Conservation (phyloP, 2,113 vertebrate species). For the Tyto alba region DNA sequence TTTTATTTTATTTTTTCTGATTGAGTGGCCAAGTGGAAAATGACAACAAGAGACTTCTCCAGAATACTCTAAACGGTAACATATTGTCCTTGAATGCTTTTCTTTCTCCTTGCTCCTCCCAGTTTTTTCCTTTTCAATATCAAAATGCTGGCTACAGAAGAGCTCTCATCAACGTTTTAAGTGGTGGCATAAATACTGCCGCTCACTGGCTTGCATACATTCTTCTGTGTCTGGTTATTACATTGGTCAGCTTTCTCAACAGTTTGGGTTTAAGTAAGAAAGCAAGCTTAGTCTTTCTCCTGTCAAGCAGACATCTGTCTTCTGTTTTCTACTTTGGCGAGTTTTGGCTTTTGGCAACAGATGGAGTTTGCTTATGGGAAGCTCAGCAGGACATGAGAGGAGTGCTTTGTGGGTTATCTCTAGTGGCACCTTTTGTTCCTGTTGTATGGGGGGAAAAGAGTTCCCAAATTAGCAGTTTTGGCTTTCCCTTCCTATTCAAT, state of each 20-base stretch:
- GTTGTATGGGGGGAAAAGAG: background rate
- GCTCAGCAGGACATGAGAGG: constrained; percentile 11
- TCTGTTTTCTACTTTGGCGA: background rate
- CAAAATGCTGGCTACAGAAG: background rate
- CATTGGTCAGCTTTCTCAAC: background rate
- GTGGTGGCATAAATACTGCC: background rate
- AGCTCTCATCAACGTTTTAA: background rate
- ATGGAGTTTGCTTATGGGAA: constrained; percentile 32
- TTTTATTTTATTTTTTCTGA: background rate
- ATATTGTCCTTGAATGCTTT: background rate
- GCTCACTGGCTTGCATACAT: background rate
- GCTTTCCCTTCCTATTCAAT: background rate
- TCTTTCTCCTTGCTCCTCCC: background rate
- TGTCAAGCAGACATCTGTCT: constrained; percentile 20
- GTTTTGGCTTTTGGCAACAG: constrained; percentile 18
- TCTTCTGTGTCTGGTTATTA: background rate
- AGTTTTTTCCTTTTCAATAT: background rate
- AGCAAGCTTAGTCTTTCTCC: background rate
- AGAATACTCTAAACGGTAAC: background rate
- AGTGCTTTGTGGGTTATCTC: background rate
- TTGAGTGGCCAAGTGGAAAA: background rate
- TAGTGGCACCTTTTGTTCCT: constrained; percentile 48
- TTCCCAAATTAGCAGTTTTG: background rate
- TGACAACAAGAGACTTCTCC: background rate
- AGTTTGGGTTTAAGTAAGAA: background rate